Conservation (phyloP, 2,888 invertebrate genomes). For the Acanthosepion lycidas region DNA sequence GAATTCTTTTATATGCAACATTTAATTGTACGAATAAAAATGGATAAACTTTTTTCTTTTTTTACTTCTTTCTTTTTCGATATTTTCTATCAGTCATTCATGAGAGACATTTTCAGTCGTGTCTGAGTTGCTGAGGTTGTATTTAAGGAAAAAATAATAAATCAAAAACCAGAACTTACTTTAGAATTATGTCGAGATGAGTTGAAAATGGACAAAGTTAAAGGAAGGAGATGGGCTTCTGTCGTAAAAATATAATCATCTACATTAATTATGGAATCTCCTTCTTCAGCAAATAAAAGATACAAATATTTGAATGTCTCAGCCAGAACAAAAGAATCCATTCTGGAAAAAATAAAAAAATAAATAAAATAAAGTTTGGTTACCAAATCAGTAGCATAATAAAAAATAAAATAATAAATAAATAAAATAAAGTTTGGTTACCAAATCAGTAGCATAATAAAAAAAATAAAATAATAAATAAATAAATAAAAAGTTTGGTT, state of each 20-base stretch:
- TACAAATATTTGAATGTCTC: constrained; percentile 98
- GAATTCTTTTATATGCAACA: no score
- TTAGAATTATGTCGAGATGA: constrained; percentile 54
- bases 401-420: not conserved
- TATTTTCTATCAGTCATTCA: not conserved
- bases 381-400: not conserved
- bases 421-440: no score
- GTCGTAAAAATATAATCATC: constrained; percentile 77
- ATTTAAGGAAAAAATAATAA: no score
- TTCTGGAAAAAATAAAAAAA: constrained; percentile 76
- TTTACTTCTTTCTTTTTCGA: no score
- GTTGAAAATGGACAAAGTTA: constrained; percentile 75
- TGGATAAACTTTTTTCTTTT: no score
- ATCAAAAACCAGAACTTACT: constrained; percentile 48
- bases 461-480: no score
- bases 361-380: not conserved
- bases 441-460: no score
- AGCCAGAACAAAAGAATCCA: constrained; percentile 98
- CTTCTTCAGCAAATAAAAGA: constrained; percentile 91
- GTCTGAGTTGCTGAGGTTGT: no score
- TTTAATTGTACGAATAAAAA: no score
- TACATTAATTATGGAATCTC: constrained; percentile 80
- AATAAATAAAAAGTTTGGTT: no score
- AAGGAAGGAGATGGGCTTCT: constrained; percentile 95
- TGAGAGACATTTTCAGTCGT: not conserved